Conservation (phyloP, 2,888 invertebrate genomes). For the Sphaeridia pumilis region DNA sequence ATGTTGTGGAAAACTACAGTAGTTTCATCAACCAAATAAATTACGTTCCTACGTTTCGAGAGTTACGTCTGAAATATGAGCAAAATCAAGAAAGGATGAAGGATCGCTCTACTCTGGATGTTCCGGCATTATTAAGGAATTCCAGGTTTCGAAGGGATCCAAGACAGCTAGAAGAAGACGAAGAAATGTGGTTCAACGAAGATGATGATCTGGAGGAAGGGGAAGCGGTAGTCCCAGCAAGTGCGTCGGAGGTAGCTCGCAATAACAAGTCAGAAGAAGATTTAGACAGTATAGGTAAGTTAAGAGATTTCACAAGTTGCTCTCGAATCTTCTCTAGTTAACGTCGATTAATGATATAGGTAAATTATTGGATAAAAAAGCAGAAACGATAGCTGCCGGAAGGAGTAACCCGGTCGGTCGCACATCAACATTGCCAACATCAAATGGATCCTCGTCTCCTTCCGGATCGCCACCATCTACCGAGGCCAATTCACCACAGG, state of each 20-base stretch:
- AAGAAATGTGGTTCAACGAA: constrained; percentile 98
- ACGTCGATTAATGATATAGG: constrained; percentile 42
- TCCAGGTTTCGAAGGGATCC: constrained; percentile 80
- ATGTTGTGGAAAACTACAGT: constrained; percentile 93
- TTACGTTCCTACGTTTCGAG: constrained; percentile 97
- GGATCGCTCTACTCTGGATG: constrained; percentile 49
- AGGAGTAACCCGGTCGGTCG: constrained; percentile 29
- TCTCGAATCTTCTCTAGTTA: no score
- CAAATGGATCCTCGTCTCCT: constrained; percentile 22
- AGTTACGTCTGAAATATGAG: constrained; percentile 75
- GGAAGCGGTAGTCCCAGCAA: constrained; percentile 36
- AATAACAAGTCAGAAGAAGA: constrained; percentile 49
- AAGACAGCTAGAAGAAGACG: constrained; percentile 88
- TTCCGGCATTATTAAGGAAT: constrained; percentile 67
- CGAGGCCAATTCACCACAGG: no score
- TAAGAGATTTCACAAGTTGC: no score
- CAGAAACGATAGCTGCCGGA: constrained; percentile 38
- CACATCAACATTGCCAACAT: constrained; percentile 21
- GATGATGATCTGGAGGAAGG: constrained; percentile 81
- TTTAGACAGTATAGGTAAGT: constrained; percentile 48
- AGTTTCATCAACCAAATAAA: constrained; percentile 86
- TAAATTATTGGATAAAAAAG: constrained; percentile 56
- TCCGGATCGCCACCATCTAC: no score
- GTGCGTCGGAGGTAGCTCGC: constrained; percentile 42
- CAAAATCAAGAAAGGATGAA: constrained; percentile 83